These are phyloP conservation scores for Canis aureus DNA, from an alignment of 2,113 vertebrate genomes.

Conservation along the genomic window DNA sequence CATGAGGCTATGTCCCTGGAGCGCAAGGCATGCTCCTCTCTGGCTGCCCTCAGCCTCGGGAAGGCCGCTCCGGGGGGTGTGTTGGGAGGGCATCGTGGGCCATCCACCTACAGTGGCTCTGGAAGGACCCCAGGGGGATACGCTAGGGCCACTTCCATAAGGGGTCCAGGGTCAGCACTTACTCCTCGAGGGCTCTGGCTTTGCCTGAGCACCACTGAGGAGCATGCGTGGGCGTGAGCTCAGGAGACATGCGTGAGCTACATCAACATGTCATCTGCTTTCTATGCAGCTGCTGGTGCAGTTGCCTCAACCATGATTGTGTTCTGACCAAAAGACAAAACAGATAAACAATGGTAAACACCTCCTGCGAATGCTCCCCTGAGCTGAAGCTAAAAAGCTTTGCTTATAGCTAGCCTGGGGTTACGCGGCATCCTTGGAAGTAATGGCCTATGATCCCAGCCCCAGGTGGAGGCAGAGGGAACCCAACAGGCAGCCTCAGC, in stretches of 20 bases:
- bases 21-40: fast-evolving
- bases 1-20: not conserved
- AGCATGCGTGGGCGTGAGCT: fast-evolving
- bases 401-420: not conserved
- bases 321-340: not conserved
- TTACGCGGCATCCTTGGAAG: fast-evolving
- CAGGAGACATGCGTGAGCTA: fast-evolving
- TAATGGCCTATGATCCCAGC: not conserved
- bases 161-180: not conserved
- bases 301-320: not conserved
- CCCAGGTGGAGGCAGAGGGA: too few species aligned
- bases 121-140: not conserved
- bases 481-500: too few species aligned
- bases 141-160: fast-evolving
- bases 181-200: too few species aligned
- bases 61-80: fast-evolving
- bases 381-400: not conserved
- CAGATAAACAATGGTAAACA: not conserved
- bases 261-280: fast-evolving
- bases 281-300: fast-evolving
- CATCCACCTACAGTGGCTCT: not conserved
- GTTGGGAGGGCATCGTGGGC: not conserved
- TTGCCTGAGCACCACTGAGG: fast-evolving
- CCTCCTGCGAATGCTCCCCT: not conserved
- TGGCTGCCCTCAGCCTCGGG: too few species aligned